These are phyloP conservation scores for Orthosia cruda DNA, from an alignment of 2,888 invertebrate species.

Conservation along the genomic window DNA sequence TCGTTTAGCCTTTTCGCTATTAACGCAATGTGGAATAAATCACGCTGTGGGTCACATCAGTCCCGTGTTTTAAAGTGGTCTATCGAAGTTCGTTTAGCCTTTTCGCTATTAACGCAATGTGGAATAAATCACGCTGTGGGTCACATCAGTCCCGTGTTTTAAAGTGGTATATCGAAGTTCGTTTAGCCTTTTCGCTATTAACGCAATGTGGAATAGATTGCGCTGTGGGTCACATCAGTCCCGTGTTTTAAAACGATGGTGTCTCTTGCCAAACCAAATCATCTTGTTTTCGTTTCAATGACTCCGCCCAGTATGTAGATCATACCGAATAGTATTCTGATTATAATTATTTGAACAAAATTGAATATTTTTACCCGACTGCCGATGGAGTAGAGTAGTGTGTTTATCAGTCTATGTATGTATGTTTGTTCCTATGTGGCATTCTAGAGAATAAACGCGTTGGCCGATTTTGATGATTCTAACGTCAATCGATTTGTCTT, in stretches of 20 bases:
- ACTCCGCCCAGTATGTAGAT: background rate
- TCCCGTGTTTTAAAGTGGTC: no score
- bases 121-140: background rate
- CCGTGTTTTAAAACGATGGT: background rate
- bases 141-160: no score
- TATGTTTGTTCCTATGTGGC: no score
- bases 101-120: background rate
- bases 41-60: background rate
- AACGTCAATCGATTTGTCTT: no score
- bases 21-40: background rate
- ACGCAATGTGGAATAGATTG: background rate
- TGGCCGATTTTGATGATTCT: no score
- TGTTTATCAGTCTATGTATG: no score
- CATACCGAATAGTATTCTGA: background rate
- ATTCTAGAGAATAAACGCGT: no score
- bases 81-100: background rate
- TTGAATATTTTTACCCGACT: background rate
- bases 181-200: background rate
- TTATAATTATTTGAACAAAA: background rate
- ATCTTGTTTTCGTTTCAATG: background rate
- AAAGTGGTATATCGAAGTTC: no score
- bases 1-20: background rate
- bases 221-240: background rate
- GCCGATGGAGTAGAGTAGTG: no score
- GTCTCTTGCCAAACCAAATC: constrained; percentile 29